These are phyloP conservation scores for Tamandua tetradactyla DNA, from an alignment of 2,797 vertebrate genomes.

Conservation along the genomic window DNA sequence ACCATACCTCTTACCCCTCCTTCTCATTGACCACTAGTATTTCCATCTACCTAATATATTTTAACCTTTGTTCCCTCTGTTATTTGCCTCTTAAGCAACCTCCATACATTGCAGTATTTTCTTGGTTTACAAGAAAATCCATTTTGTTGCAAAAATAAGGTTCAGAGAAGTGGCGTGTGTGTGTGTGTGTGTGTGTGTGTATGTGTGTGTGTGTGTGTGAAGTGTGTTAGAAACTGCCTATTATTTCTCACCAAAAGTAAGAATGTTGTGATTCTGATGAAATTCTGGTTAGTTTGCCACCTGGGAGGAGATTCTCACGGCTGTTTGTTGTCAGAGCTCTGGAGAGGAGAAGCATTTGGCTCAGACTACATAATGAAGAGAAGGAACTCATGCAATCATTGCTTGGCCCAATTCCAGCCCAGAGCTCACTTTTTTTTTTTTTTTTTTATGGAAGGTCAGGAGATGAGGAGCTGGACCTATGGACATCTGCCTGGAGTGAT, in stretches of 20 bases:
- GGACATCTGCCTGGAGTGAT: constrained; percentile 55
- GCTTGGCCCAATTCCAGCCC: constrained; percentile 1
- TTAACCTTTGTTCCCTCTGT: no score
- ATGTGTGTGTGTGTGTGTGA: not conserved
- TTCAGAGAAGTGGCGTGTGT: not conserved
- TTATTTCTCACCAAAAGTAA: not conserved
- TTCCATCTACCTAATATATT: no score
- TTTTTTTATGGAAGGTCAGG: constrained; percentile 32
- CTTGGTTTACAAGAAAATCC: not conserved
- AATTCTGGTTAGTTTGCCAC: not conserved
- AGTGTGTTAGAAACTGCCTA: not conserved
- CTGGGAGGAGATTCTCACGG: not conserved
- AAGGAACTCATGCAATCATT: not conserved
- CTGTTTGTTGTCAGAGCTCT: not conserved
- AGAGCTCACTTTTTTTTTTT: constrained; percentile 25
- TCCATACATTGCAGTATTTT: not conserved
- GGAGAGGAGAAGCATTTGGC: not conserved
- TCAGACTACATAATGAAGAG: not conserved
- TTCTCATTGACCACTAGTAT: no score
- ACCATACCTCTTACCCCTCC: no score
- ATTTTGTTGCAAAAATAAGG: not conserved
- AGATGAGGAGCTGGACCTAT: constrained; percentile 3
- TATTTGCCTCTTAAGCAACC: not conserved
- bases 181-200: not conserved
- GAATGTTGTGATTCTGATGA: not conserved